phyloP scores from a whole-genome alignment of 2,888 invertebrate species.

The Mythimna loreyi region DNA sequence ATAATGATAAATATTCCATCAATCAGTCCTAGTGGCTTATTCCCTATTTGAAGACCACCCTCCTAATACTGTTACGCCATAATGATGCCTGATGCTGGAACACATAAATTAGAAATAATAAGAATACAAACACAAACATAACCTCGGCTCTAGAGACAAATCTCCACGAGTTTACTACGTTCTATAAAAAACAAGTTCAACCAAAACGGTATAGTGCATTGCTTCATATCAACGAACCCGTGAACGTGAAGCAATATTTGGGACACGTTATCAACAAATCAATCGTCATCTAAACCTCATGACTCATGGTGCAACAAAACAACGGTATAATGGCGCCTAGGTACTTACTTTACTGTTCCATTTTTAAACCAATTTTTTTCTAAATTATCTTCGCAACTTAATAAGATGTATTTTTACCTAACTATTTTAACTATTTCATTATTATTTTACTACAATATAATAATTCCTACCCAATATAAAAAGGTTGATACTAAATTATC shows the following conservation, averaged over 20 bases:
- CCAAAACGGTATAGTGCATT: slow-evolving; percentile 11
- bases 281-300: slow-evolving; percentile 11
- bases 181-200: not conserved
- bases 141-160: not conserved
- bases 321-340: slow-evolving; percentile 28
- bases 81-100: too few species aligned
- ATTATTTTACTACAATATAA: not conserved
- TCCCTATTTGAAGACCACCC: too few species aligned
- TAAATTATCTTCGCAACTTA: slow-evolving; percentile 4
- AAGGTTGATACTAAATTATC: too few species aligned
- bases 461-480: too few species aligned
- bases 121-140: not conserved
- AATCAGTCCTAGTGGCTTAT: too few species aligned
- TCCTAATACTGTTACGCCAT: too few species aligned
- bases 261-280: slow-evolving; percentile 5
- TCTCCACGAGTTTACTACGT: not conserved
- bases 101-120: not conserved
- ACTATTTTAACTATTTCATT: not conserved
- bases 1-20: too few species aligned
- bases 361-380: too few species aligned
- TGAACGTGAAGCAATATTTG: too few species aligned
- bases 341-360: slow-evolving; percentile 29
- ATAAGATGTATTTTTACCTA: too few species aligned
- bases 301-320: slow-evolving; percentile 20
- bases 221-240: too few species aligned